Base-by-base conservation (phyloP, 2,113 vertebrate species). In the Labrus mixtus region DNA sequence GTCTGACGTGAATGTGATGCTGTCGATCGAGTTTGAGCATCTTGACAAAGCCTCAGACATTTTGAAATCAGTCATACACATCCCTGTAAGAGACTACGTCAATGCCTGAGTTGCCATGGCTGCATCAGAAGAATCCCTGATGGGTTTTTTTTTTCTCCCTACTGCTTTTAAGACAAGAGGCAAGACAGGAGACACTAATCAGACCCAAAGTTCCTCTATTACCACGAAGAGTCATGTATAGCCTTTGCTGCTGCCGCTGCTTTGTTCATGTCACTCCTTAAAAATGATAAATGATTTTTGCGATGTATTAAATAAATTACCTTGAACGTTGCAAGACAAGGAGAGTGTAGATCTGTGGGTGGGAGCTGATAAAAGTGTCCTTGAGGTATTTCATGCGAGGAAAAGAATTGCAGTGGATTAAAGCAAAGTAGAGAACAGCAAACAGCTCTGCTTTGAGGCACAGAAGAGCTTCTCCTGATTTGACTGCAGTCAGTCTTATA, bases 251-350 rank as follows among this genome's bases (percentile, higher is more conserved):
- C 75, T 17, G 55, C 75, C 16, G 55, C 70, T 76, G 69, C 72
- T 82, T 83, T 84, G 81, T 82, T 91, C 75, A 65, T 89, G 90
- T 88, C 90, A 86, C 63, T 85, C 75, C 55, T 86, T 86, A 78
- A 90, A 89, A 90, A 85, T 89, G 87, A 90, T 87, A 81, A 92
- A 90, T 87, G 78, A 81, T 51, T 85, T 86, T 85, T 79, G 82
- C 68, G 78, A 78, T 84, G 82, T 87, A 76, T 87, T 84, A 87
- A 89, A 91, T 88, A 73, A 82, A 90, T 92, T 87, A 90, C 83
- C 60, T 65, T 82, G 61, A 85, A 67, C 71, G 74, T 65, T 68
- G 81, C 45, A 43, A 81, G 72, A 79, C 56, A 56, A 71, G 64
- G 55, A 79, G 66, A 74, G 67, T 23, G 68, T 59, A 65, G 56